Base-by-base conservation (phyloP, 2,113 vertebrate species). In the Mola mola region DNA sequence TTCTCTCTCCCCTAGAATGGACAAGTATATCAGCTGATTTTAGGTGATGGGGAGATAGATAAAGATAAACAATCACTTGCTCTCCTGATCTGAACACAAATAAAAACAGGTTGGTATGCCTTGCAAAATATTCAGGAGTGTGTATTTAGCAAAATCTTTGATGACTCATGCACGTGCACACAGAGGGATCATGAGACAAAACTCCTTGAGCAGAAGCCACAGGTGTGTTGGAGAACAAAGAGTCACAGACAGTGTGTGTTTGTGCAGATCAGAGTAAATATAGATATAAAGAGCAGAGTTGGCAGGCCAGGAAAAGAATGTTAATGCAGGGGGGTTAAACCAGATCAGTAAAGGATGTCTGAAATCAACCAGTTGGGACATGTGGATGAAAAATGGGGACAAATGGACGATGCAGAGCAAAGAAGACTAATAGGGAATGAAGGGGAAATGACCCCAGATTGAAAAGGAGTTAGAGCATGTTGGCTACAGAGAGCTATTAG, bases 171-270 rank as follows among this genome's bases (percentile, higher is more conserved):
- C 53, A 41, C 6, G 8, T 48, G 28, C 22, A 66, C 29, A 12
- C 28, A 2, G 42, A 31, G 25, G 15, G 43, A 69, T 72, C 41
- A 42, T 13, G 9, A 20, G 41, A 11, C 34, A 19, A 33, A 48
- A 25, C 3, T 47, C 6, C 13, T 52, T 49, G 33, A 74, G 70
- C 58, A 24, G 29, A 55, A 69, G 66, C 51, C 78, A 84, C 84
- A 78, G 79, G 66, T 82, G 78, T 52, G 13, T 31, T 15, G 17
- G 28, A 63, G 37, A 69, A 76, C 76, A 50, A 62, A 51, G 61
- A 66, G 49, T 26, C 20, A 36, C 1, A 8, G 24, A 61, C 33
- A 44, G 24, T 40, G 16, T 57, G 66, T 22, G 37, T 53, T 5
- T 29, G 28, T 62, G 65, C 34, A 4, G 20, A 28, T 19, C 7